Conservation (phyloP, 2,888 invertebrate species). For the Anthoptus insignis region DNA sequence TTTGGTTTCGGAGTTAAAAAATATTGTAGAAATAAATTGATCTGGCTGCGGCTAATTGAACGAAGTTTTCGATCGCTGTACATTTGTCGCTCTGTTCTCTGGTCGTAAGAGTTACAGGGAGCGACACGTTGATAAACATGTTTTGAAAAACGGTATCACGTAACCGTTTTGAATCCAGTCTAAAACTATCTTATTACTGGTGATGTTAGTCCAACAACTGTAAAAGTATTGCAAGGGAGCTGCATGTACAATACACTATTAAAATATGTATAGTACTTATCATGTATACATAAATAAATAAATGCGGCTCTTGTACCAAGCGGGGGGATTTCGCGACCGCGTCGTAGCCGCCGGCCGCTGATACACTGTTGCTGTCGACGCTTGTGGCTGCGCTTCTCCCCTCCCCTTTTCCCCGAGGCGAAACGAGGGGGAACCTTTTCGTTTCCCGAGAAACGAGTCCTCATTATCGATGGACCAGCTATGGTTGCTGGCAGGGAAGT, state of each 20-base stretch:
- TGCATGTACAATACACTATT: no score
- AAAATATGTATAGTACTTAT: no score
- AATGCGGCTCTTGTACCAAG: not conserved
- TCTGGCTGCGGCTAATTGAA: not conserved
- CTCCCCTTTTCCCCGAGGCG: not conserved
- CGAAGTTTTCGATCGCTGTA: not conserved
- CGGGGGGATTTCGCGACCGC: not conserved
- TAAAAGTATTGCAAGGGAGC: not conserved
- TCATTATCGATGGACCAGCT: not conserved
- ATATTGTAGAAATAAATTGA: not conserved
- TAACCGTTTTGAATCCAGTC: conserved; percentile 2
- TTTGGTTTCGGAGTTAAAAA: not conserved
- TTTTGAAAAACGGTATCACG: not conserved
- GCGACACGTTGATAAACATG: not conserved
- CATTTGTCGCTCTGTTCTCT: not conserved
- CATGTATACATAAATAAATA: no score
- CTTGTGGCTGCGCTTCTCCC: not conserved
- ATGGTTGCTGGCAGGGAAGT: not conserved
- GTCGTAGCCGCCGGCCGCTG: not conserved
- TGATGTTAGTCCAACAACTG: not conserved
- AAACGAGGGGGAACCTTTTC: not conserved
- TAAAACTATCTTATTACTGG: conserved; percentile 2
- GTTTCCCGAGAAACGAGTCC: not conserved
- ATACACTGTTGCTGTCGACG: not conserved
- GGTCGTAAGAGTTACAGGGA: not conserved